Evolutionary conservation across 2,797 vertebrate genomes (phyloP), one percentile per base, ranked within the genome.

Genomic region (Rhinoraja longicauda): DNA sequence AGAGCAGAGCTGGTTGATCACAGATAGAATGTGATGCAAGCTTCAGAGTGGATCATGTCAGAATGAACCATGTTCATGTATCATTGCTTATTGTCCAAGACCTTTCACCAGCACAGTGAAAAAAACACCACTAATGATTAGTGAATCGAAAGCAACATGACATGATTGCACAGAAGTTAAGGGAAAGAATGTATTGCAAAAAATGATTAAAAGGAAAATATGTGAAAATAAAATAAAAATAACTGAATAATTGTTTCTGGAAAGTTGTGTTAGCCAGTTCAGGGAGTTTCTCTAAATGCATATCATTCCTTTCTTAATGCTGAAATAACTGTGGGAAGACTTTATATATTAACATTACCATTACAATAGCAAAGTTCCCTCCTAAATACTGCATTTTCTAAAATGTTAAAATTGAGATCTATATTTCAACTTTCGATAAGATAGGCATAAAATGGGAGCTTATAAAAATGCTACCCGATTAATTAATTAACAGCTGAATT

Each of bases 361-460:
- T 75, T 75, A 75, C 1, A 70, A 73, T 92, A 57, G 70, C 24
- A 73, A 62, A 45, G 26, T 92, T 75, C 70, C 29, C 21, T 53
- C 24, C 90, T 92, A 45, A 91, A 72, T 45, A 72, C 24, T 1
- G 17, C 75, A 75, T 73, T 92, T 75, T 90, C 26, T 57, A 45
- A 45, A 73, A 92, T 73, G 70, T 92, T 45, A 73, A 92, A 73
- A 75, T 92, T 92, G 90, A 75, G 21, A 53, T 53, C 13, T 53
- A 75, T 73, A 53, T 53, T 92, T 92, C n/a, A 92, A 62, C 90
- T 53, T 72, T 92, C 29, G 32, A 24, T 92, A 70, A 72, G 45
- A 75, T 45, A 75, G 90, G 70, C 90, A 92, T 92, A 73, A 92
- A 92, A 36, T 39, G 36, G 67, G 39, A 53, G 90, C 90, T 90